A percentile compares a stretch with the other conserved stretches of the same genome.
Evolutionary conservation across 2,113 vertebrate genomes (phyloP).

Genomic region (Martes martes): DNA sequence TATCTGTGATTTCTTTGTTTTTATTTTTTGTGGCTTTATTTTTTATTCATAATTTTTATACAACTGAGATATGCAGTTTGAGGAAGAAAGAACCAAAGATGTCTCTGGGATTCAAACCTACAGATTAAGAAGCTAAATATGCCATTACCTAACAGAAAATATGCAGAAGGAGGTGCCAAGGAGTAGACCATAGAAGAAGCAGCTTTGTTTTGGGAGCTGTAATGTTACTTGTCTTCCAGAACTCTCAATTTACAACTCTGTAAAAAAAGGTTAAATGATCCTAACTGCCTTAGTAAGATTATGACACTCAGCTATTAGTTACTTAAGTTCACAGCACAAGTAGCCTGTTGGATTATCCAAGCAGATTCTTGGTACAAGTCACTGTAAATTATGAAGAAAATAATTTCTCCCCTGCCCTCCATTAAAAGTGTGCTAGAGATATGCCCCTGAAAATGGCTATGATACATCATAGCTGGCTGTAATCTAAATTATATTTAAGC

Average conservation of each 20-base stretch:
- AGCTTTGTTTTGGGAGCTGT: not conserved
- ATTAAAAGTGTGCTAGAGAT: not conserved
- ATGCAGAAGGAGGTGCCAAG: not conserved
- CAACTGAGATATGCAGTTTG: not conserved
- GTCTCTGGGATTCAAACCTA: not conserved
- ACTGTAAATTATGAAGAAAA: not conserved
- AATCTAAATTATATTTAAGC: slow-evolving; percentile 38
- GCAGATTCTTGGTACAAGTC: not conserved
- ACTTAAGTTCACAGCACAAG: not conserved
- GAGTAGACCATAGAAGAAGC: not conserved
- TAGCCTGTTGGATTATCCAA: not conserved
- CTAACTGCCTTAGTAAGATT: not conserved
- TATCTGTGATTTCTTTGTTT: not conserved
- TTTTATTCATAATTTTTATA: not conserved
- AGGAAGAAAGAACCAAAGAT: not conserved
- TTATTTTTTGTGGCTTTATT: not conserved
- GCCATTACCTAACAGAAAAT: not conserved
- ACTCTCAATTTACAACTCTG: not conserved
- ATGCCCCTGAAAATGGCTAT: not conserved
- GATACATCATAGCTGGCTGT: not conserved
- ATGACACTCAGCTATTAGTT: not conserved
- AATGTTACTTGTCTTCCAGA: not conserved
- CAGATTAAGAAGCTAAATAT: not conserved
- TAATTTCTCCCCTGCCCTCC: not conserved
- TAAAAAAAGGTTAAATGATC: not conserved